Conservation (phyloP, 2,113 vertebrate genomes). For the Holacanthus passer region DNA sequence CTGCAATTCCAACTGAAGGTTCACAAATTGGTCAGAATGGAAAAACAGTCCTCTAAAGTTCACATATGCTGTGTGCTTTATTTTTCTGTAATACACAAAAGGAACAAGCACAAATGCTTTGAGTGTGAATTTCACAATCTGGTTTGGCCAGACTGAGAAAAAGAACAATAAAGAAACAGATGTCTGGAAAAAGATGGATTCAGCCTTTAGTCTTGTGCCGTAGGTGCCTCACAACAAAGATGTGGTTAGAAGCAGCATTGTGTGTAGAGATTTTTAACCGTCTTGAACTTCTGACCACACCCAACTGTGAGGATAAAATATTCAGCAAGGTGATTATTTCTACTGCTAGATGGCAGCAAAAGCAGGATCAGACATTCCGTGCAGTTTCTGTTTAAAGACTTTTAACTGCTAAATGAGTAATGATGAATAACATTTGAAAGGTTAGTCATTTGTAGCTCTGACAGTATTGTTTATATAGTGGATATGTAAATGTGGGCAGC, state of each 20-base stretch:
- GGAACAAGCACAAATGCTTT: neutral
- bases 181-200: neutral
- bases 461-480: neutral
- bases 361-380: neutral
- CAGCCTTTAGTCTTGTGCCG: neutral
- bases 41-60: neutral
- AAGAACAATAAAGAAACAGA: neutral
- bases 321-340: neutral
- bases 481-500: neutral
- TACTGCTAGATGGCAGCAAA: conserved; percentile 20
- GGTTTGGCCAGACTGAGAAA: neutral
- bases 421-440: too few species aligned
- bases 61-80: neutral
- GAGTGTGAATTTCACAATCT: neutral
- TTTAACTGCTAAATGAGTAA: neutral
- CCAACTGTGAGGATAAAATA: neutral
- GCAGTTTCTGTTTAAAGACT: neutral
- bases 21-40: neutral
- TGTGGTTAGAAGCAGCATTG: neutral
- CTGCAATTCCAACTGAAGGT: neutral
- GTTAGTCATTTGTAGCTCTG: neutral
- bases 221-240: neutral
- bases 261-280: neutral
- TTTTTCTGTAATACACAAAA: neutral
- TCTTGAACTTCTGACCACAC: neutral